Base-by-base conservation (phyloP, 2,113 vertebrate species). In the Illadopsis cleaveri region DNA sequence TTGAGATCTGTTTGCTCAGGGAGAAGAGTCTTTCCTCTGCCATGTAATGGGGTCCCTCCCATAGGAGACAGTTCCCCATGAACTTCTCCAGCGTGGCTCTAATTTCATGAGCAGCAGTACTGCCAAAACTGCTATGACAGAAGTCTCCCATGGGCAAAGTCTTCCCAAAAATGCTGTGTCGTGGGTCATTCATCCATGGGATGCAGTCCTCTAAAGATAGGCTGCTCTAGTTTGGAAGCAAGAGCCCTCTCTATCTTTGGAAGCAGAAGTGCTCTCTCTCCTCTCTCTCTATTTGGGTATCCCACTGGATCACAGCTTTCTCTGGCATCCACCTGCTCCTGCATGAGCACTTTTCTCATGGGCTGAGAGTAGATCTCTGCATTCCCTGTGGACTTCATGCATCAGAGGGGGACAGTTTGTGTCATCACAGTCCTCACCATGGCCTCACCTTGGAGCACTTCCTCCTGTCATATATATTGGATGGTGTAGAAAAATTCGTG, bases 311-410 rank as follows among this genome's bases (percentile, higher is more conserved):
- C 23, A 42, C 47, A n/a, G 23, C 23, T 42, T 51, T 28, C 23
- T n/a, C 9, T 3, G 1, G 23, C 18, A 51, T 50, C 17, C 8
- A 12, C 5, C 1, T 0, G 45, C 37, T 42, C 23, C 15, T 1
- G 30, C 5, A 2, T 6, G 8, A n/a, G 37, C 45, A 13, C 47
- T 78, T 62, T 27, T 28, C 8, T 31, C 23, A 13, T 1, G 6
- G 30, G 14, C 47, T 47, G 54, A 0, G 12, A 47, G 25, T 10
- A 11, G 42, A 47, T 37, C 15, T 62, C 58, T 78, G 47, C 30
- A 51, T 51, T 5, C 11, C 14, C 23, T 2, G 1, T n/a, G 30
- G 24, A 10, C 14, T 42, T n/a, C 17, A 11, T 37, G 72, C 11
- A 6, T 24, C 24, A 24, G 7, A 24, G 30, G 31, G 9, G 42